Evolutionary conservation across 2,888 invertebrate genomes (phyloP).

Genomic region (Blomia tropicalis): DNA sequence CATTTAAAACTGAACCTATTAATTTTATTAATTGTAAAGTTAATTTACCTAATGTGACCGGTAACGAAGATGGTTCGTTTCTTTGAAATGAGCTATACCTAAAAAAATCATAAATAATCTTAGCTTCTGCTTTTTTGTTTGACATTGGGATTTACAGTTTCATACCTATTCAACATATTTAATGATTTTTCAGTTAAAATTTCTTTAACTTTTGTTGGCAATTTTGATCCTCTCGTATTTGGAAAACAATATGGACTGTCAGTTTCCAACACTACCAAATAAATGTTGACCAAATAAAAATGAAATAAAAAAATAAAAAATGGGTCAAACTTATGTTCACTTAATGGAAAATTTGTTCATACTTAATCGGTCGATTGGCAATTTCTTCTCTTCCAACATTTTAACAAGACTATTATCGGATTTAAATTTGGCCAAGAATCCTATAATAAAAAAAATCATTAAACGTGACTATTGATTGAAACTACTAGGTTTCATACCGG

Average conservation of each 20-base stretch:
- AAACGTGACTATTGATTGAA: not conserved
- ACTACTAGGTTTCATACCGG: conserved; percentile 40
- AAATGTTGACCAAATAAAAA: conserved; percentile 29
- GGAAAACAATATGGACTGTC: conserved; percentile 94
- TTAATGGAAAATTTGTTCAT: not conserved
- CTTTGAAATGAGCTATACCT: conserved; percentile 80
- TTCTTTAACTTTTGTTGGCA: conserved; percentile 71
- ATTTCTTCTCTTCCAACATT: conserved; percentile 56
- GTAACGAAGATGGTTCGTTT: conserved; percentile 85
- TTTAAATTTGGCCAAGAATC: conserved; percentile 77
- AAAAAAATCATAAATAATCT: not conserved
- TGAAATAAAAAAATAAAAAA: not conserved
- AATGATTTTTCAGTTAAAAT: conserved; percentile 67
- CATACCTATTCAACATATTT: conserved; percentile 55
- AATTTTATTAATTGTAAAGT: no score
- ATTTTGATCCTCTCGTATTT: conserved; percentile 75
- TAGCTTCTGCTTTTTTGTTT: not conserved
- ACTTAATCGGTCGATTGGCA: conserved; percentile 54
- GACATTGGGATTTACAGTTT: no score
- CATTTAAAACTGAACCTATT: conserved; percentile 79
- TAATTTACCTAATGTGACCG: conserved; percentile 73
- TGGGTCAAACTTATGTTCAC: not conserved
- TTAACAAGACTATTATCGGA: conserved; percentile 73
- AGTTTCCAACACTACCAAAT: conserved; percentile 76
- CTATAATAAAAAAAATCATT: conserved; percentile 39